Conservation (phyloP, 2,113 vertebrate species). For the human region GRCh38 chr11:20987001-20987500, state of each 20-base stretch:
- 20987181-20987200: neutral
- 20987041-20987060: neutral
- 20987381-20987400: too few relatives aligned
- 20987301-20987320: neutral
- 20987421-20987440: too few relatives aligned
- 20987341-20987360: neutral
- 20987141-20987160: neutral
- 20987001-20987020: neutral
- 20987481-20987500: too few relatives aligned
- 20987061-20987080: conserved; percentile 37
- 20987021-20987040: neutral
- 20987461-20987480: too few relatives aligned
- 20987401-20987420: too few relatives aligned
- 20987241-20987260: neutral
- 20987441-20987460: too few relatives aligned
- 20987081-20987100: conserved; percentile 39
- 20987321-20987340: neutral
- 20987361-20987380: too few relatives aligned
- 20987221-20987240: neutral
- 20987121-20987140: conserved; percentile 34
- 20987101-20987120: neutral
- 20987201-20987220: neutral
- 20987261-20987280: neutral
- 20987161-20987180: neutral
- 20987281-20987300: neutral